Evolutionary conservation across 1,140 invertebrate species (phyloP), one percentile per base, ranked within the genome.

Genomic region (Drosophila ambigua): DNA sequence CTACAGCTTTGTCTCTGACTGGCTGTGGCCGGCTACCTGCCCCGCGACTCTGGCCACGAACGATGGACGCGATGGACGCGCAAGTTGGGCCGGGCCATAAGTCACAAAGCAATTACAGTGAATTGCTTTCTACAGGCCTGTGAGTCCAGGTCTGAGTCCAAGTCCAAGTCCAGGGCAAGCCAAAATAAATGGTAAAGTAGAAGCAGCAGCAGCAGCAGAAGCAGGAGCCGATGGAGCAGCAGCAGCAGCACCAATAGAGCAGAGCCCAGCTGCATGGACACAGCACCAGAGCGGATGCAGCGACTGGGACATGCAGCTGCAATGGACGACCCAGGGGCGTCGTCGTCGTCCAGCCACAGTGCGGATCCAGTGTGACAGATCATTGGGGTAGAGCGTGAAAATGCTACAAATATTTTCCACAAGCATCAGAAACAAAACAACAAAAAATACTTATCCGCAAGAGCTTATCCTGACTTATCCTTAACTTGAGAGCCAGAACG

Each of bases 71-170:
- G 74, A 62, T 46, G 79, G 66, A 75, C 82, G 72, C 82, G 64
- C 73, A 81, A 85, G 69, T 89, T 80, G 65, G 79, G 75, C 64
- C 83, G 84, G 87, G 88, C 72, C 87, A 90, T 90, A 90, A 90
- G 87, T 90, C 88, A 90, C 87, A 90, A 90, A 90, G 87, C 87
- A 90, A 90, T 90, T 89, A 88, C 83, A 83, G 75, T 88, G 84
- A 88, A 83, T 88, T 83, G 82, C 83, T 88, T 87, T 87, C 79
- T 68, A 88, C 83, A 76, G 72, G 59, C 61, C 51, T 16, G 43
- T 16, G 43, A 54, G 49, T 15, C 24, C 11, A 5, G 23, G 31
- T n/a, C 9, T 13, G 7, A 50, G 35, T 16, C 23, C 11, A 8
- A 61, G 28, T 44, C 28, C 51, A 26, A 54, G 50, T 24, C n/a